Evolutionary conservation across 2,888 invertebrate species (phyloP).

Genomic region (Campoletis raptor): DNA sequence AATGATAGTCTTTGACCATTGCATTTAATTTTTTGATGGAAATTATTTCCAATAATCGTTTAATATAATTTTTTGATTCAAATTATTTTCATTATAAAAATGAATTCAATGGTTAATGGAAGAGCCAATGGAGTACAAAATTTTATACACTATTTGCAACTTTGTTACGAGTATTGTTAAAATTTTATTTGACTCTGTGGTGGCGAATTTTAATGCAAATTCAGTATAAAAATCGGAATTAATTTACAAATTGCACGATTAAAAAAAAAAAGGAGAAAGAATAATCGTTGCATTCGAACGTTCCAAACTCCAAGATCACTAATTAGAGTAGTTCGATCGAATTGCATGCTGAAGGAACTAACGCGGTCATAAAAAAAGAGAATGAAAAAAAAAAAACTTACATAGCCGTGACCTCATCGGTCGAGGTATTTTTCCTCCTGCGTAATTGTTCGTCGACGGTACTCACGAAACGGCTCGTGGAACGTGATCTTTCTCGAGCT

Average conservation of each 20-base stretch:
- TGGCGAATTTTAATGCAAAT: background rate
- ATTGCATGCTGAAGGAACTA: background rate
- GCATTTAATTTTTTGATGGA: too few species aligned
- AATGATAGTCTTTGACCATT: too few species aligned
- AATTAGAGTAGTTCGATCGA: background rate
- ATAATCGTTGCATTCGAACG: background rate
- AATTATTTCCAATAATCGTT: too few species aligned
- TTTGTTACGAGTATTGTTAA: background rate
- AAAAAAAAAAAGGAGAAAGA: background rate
- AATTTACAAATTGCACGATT: background rate
- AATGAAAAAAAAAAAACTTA: slow-evolving; percentile 4
- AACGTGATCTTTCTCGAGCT: slow-evolving; percentile 79
- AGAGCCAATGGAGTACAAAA: too few species aligned
- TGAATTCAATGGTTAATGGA: too few species aligned
- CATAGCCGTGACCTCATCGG: slow-evolving; percentile 39
- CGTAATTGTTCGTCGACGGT: slow-evolving; percentile 70
- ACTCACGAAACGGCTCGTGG: slow-evolving; percentile 66
- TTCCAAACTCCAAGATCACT: background rate
- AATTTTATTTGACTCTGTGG: background rate
- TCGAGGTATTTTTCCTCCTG: slow-evolving; percentile 56
- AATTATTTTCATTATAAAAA: too few species aligned
- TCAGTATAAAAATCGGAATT: background rate
- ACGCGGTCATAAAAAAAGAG: slow-evolving; percentile 4
- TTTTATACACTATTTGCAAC: too few species aligned
- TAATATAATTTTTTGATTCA: too few species aligned